A percentile compares a stretch with the other conserved stretches of the same genome.
Conservation (phyloP, 2,113 vertebrate genomes). For the Rhea pennata region DNA sequence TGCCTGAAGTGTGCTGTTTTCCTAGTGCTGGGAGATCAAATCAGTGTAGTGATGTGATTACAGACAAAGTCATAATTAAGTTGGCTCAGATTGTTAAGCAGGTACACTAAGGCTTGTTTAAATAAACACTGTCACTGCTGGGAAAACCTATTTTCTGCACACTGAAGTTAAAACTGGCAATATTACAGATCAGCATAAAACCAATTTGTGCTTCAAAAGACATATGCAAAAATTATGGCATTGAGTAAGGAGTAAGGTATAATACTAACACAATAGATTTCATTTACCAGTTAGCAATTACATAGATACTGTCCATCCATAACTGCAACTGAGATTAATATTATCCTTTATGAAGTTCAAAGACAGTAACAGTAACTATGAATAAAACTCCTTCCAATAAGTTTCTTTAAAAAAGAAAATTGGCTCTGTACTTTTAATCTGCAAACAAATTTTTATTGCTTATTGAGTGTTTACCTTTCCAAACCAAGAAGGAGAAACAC, state of each 20-base stretch:
- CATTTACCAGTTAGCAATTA: not conserved
- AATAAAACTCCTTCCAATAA: not conserved
- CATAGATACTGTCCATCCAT: not conserved
- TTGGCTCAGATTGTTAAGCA: conserved; percentile 15
- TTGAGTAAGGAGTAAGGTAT: not conserved
- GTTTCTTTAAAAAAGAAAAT: not conserved
- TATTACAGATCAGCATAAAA: not conserved
- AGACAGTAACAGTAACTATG: not conserved
- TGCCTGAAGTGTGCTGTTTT: not conserved
- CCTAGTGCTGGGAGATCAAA: not conserved
- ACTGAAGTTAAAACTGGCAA: not conserved
- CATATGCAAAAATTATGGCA: accelerated
- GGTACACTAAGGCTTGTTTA: conserved; percentile 8
- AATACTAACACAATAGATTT: not conserved
- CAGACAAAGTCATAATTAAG: not conserved
- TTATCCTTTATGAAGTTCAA: not conserved
- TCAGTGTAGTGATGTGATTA: not conserved
- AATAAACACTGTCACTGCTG: not conserved
- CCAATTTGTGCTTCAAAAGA: not conserved
- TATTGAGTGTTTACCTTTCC: not conserved
- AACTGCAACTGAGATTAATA: not conserved
- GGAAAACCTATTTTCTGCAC: not conserved
- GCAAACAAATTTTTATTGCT: not conserved
- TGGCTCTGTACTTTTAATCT: not conserved
- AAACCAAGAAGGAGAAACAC: not conserved